Base-by-base conservation (phyloP, 2,797 vertebrate species). In the Myotis planiceps region DNA sequence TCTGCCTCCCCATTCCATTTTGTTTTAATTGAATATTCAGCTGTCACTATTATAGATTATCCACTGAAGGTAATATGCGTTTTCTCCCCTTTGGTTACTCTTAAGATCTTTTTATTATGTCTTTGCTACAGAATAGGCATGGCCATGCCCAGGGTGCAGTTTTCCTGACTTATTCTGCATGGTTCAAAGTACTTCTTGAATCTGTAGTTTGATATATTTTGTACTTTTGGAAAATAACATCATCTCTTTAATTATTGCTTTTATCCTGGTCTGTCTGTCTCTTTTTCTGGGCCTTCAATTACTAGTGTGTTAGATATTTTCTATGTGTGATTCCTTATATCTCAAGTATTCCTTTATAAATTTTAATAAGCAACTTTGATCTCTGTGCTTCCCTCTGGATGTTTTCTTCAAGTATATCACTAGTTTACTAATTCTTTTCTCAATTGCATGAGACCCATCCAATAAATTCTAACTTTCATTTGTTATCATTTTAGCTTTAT, bases 381-480 rank as follows among this genome's bases (percentile, higher is more conserved):
- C 42, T 88, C 42, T 92, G 49, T 79, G 23, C 27, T 90, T 84
- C 55, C 23, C 78, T 93, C 32, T 75, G 45, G 34, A 55, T 86
- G 51, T 49, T 85, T 95, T 84, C 55, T 85, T 85, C 65, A 78
- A 78, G 34, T 82, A 79, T 51, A 71, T 65, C n/a, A 80, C 27
- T 80, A 53, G 34, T 68, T 92, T 80, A 80, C 7, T 63, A 19
- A 83, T 87, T 66, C 3, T 83, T 92, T 96, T 63, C 34, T 58
- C 42, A 87, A 68, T 13, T 72, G 6, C 3, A 72, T 89, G 19
- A 76, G 53, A 89, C 18, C 3, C 1, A 71, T 29, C 4, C 39
- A 89, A 60, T 81, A 91, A 47, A 51, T 86, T 92, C 32, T 92
- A 81, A 80, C 63, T 74, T 93, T 86, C 80, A 78, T 45, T 90